Evolutionary conservation across 2,113 vertebrate genomes (phyloP), one percentile per base, ranked within the genome.

Genomic region (Cepphus grylle): DNA sequence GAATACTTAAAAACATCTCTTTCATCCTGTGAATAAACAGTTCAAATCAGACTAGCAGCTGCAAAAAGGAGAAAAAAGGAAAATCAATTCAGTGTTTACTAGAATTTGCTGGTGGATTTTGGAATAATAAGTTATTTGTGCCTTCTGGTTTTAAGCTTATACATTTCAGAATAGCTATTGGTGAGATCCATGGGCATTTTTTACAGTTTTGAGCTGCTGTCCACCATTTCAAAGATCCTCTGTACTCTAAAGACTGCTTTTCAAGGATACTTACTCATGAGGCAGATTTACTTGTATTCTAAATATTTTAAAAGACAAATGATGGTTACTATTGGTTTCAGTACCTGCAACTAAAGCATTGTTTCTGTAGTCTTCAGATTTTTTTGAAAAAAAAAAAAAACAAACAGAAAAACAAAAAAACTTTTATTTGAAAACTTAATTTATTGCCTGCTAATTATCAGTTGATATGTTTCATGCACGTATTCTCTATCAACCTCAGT

Each of bases 11-110:
- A 98, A 98, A 96, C 88, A 90, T 94, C 86, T 94, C 91, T 97
- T 97, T 97, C 81, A 97, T 95, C 59, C 93, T 86, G 67, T 95
- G 97, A 98, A 98, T 98, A 98, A 98, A 98, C 97, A 98, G 97
- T 97, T 90, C 25, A 47, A 98, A 98, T 97, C 95, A 95, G 90
- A 86, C 59, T 61, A 96, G 76, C 88, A 97, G 95, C 94, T 98
- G 95, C 94, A 96, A 94, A 90, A 49, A 85, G 65, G 52, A 72
- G 55, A 83, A 89, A 86, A 92, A 94, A 85, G 43, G 38, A 93
- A 84, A 93, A 92, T 62, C 55, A 74, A 22, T 38, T 93, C 66
- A 91, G 85, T 77, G 78, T 83, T 92, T 91, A 95, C 66, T 79
- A 86, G 80, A 93, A 91, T 80, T 94, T 81, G 62, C 62, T 90